Evolutionary conservation across 2,797 vertebrate species (phyloP).

Genomic region (Anabacerthia variegaticeps): DNA sequence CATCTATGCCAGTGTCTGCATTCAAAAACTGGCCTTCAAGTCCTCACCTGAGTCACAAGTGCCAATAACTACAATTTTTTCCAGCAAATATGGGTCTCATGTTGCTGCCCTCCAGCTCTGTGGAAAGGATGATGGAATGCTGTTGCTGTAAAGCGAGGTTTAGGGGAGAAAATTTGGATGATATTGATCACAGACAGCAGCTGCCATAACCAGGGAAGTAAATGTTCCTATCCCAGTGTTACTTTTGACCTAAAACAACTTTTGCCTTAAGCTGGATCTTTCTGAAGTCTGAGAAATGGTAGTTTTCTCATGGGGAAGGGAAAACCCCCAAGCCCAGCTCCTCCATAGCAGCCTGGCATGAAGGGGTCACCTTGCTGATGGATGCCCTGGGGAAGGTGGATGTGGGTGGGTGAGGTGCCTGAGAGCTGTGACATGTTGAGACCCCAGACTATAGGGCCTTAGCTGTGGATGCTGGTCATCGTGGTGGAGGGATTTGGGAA

Average conservation of each 20-base stretch:
- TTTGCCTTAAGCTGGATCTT: neutral
- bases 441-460: accelerated
- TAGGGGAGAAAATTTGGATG: accelerated
- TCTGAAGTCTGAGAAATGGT: neutral
- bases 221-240: neutral
- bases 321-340: neutral
- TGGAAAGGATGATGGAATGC: neutral
- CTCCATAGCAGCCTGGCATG: accelerated
- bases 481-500: accelerated
- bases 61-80: neutral
- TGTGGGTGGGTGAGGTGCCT: neutral
- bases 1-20: neutral
- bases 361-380: neutral
- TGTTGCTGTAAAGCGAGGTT: neutral
- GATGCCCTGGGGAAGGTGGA: neutral
- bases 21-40: neutral
- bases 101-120: neutral
- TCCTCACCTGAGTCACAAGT: neutral
- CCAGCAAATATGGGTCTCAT: neutral
- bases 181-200: neutral
- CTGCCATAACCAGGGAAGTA: neutral
- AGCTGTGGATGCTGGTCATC: neutral
- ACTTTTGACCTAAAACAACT: neutral
- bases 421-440: neutral
- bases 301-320: neutral